Conservation (phyloP, 2,113 vertebrate species). For the Montifringilla adamsi region DNA sequence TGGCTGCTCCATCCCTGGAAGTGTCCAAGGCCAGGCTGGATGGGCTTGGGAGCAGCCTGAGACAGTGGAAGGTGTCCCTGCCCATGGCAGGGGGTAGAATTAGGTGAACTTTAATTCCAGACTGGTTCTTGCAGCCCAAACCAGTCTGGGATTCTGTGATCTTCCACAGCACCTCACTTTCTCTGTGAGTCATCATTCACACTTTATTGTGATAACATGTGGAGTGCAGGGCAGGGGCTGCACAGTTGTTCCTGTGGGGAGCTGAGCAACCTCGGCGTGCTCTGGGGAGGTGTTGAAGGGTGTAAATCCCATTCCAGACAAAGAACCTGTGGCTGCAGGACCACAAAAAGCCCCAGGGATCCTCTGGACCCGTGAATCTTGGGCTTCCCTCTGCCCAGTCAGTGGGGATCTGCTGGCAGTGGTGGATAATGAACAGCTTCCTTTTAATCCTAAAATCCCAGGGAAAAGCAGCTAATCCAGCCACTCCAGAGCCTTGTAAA, state of each 20-base stretch:
- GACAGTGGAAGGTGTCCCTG: neutral
- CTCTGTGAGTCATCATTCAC: neutral
- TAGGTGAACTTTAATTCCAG: neutral
- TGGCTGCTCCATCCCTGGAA: neutral
- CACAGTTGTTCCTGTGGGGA: neutral
- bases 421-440: neutral
- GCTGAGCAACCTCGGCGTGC: accelerated
- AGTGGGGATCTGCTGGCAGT: neutral
- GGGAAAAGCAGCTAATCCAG: neutral
- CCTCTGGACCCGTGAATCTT: neutral
- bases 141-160: neutral
- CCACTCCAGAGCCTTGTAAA: neutral
- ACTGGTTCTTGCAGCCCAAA: neutral
- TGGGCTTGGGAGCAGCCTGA: accelerated
- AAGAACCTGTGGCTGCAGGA: neutral
- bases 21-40: neutral
- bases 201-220: accelerated
- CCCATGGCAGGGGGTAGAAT: neutral
- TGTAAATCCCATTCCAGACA: neutral
- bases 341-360: neutral
- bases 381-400: neutral
- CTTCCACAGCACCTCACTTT: neutral
- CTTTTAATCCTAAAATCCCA: neutral
- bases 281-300: neutral
- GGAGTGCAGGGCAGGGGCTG: neutral